phyloP scores from a whole-genome alignment of 37 sponge, comb jelly and placozoan genomes.

The Cliona cf. orientalis region DNA sequence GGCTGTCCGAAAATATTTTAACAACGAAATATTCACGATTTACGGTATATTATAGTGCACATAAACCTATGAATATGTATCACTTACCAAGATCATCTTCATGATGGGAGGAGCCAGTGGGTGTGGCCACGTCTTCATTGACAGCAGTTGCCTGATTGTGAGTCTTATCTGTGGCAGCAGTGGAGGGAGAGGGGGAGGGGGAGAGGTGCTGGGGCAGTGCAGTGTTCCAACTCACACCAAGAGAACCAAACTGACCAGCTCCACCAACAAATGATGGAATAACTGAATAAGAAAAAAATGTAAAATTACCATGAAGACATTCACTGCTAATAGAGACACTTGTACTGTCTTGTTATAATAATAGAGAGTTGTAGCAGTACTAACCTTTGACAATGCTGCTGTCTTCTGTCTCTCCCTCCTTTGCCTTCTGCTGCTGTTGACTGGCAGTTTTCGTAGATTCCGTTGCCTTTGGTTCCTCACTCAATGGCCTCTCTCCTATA shows the following conservation, averaged over 20 bases:
- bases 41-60: neutral
- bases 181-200: conserved; percentile 28
- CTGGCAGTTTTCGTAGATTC: too few species aligned
- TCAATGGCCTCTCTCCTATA: too few species aligned
- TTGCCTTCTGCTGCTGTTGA: too few species aligned
- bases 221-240: conserved; percentile 63
- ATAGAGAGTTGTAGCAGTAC: too few species aligned
- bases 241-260: conserved; percentile 49
- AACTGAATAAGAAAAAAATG: too few species aligned
- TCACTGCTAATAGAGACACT: too few species aligned
- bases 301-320: too few species aligned
- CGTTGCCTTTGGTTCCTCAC: too few species aligned
- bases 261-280: too few species aligned
- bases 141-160: neutral
- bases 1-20: neutral
- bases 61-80: neutral
- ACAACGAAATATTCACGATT: neutral
- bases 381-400: too few species aligned
- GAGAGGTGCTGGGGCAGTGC: conserved; percentile 25
- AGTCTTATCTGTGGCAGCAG: neutral
- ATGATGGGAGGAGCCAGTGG: neutral
- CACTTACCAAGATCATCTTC: conserved; percentile 60
- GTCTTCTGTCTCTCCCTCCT: too few species aligned
- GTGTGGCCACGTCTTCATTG: neutral
- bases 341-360: too few species aligned